Conservation (phyloP, 2,113 vertebrate species). For the Gambusia holbrooki region DNA sequence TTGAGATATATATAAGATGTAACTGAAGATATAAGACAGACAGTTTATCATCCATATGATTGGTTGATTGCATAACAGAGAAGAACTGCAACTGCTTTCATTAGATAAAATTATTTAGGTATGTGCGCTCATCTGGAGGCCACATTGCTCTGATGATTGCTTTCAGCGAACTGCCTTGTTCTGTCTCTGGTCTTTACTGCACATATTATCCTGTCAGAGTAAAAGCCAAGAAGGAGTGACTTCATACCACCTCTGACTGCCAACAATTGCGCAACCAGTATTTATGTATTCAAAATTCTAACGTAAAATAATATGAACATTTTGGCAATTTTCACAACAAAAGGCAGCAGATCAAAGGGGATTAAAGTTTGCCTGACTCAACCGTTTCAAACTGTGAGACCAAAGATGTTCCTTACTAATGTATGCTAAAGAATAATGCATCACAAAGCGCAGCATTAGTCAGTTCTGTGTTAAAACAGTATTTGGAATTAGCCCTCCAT, state of each 20-base stretch:
- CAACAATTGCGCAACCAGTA: constrained; percentile 4
- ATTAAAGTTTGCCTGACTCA: constrained; percentile 2
- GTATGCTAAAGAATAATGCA: constrained; percentile 5
- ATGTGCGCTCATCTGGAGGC: constrained; percentile 44
- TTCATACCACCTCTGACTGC: constrained; percentile 49
- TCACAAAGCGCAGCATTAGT: constrained; percentile 13
- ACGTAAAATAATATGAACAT: not conserved
- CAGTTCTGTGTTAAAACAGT: not conserved
- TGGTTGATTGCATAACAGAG: constrained; percentile 14
- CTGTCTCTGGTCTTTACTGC: constrained; percentile 31
- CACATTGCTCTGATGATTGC: constrained; percentile 32
- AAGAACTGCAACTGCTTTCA: constrained; percentile 8
- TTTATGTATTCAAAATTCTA: constrained; percentile 32
- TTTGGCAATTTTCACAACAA: not conserved
- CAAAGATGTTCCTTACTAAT: constrained; percentile 3
- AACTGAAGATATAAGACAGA: constrained; percentile 8
- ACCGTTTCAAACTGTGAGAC: constrained; percentile 18
- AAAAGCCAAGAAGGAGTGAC: constrained; percentile 45
- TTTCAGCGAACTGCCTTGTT: constrained; percentile 20
- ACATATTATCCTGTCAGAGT: constrained; percentile 61
- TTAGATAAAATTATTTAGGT: constrained; percentile 7
- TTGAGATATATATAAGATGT: not conserved
- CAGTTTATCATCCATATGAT: not conserved
- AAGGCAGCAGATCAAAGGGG: not conserved
- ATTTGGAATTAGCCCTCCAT: not conserved